Evolutionary conservation across 1,140 invertebrate genomes (phyloP), one percentile per base, ranked within the genome.

Genomic region (Chelonus insularis): DNA sequence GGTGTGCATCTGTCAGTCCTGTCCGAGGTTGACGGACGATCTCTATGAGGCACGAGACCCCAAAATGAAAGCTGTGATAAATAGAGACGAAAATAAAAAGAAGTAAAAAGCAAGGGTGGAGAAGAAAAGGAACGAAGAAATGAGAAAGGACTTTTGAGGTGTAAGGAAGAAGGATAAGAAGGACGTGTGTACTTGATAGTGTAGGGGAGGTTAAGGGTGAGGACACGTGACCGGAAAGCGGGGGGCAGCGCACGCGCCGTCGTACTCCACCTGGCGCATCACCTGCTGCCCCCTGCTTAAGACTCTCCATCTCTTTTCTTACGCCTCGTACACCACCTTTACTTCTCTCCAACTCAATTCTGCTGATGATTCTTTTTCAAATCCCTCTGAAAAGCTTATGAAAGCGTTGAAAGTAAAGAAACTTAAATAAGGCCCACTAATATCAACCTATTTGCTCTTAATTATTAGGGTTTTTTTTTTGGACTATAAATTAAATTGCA

Each of bases 201-300:
- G 39, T 62, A 47, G 43, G 16, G 65, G 60, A 56, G 54, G 60
- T 61, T 56, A 66, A 55, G 67, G 66, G 62, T 63, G 63, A 70
- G 51, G 73, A 73, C 79, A 78, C 77, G 77, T 78, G 76, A 79
- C 77, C 74, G 70, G 76, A 78, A 79, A 70, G 66, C 69, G 70
- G 70, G 73, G 69, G 69, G 72, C 71, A 64, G 72, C 77, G 75
- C 79, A 81, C 79, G 79, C 76, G 78, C 74, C 79, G 68, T 74
- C 73, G 72, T 66, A 66, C 72, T 79, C 75, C 78, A 81, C 79
- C 79, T 81, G 79, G 78, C 74, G 75, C 77, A 79, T 81, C 79
- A 81, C 79, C 79, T 81, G 79, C 79, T 79, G 75, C 77, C 76
- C 75, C 75, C 71, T 75, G 72, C 70, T 77, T 74, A 70, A 71